phyloP scores from a whole-genome alignment of 2,888 invertebrate genomes.

The Xylota segnis region DNA sequence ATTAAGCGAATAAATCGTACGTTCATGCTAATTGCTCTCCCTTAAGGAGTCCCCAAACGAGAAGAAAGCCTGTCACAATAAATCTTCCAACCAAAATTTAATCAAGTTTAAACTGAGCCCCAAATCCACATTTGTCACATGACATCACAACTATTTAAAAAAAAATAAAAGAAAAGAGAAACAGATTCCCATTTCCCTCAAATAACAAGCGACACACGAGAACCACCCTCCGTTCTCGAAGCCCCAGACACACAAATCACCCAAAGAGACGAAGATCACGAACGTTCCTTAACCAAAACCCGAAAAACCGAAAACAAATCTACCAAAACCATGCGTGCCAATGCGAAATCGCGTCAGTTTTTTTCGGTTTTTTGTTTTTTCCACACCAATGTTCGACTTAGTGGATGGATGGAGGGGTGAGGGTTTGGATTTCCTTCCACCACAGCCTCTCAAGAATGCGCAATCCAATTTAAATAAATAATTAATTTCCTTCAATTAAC shows the following conservation, averaged over 20 bases:
- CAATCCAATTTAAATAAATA: constrained; percentile 83
- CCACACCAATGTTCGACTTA: constrained; percentile 25
- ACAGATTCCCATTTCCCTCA: constrained; percentile 44
- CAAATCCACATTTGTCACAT: constrained; percentile 59
- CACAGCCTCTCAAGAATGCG: constrained; percentile 73
- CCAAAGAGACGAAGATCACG: constrained; percentile 44
- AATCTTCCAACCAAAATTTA: constrained; percentile 48
- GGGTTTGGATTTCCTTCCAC: constrained; percentile 43
- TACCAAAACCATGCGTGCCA: constrained; percentile 63
- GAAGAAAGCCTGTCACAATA: constrained; percentile 37
- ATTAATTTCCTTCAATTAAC: constrained; percentile 83
- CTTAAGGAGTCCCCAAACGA: neutral
- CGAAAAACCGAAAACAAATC: constrained; percentile 14
- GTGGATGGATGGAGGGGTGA: neutral
- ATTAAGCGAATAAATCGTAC: neutral
- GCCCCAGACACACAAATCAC: constrained; percentile 42
- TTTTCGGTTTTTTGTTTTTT: too few relatives aligned
- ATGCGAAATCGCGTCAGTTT: constrained; percentile 62
- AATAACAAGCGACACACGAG: constrained; percentile 49
- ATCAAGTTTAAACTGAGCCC: constrained; percentile 44
- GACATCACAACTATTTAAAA: constrained; percentile 60
- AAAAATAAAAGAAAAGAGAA: too few relatives aligned
- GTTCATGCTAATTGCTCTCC: neutral
- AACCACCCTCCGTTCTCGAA: constrained; percentile 25
- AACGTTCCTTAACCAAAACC: constrained; percentile 15